Evolutionary conservation across 1,140 invertebrate genomes (phyloP).

Genomic region (Trialeurodes vaporariorum): DNA sequence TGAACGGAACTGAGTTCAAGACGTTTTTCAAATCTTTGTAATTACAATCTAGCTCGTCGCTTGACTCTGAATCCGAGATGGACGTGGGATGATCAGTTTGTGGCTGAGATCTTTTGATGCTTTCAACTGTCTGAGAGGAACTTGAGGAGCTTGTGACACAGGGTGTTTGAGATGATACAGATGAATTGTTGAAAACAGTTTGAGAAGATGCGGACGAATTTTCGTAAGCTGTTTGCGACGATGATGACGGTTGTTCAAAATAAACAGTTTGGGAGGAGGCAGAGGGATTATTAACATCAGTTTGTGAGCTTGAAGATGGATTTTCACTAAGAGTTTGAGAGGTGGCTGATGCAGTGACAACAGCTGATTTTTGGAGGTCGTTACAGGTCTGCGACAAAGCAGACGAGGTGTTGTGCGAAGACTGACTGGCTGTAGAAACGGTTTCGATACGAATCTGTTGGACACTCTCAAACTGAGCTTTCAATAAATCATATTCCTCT

Average conservation of each 20-base stretch:
- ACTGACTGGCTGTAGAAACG: not conserved
- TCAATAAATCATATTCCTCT: not conserved
- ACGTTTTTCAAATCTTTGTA: not conserved
- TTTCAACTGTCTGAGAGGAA: not conserved
- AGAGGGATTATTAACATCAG: not conserved
- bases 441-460: constrained; percentile 8
- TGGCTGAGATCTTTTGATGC: not conserved
- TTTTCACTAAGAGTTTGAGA: not conserved
- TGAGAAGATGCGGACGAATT: not conserved
- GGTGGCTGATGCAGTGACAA: not conserved
- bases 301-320: not conserved
- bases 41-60: not conserved
- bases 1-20: not conserved
- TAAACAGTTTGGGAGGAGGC: not conserved
- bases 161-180: not conserved
- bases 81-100: no score
- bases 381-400: not conserved
- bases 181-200: not conserved
- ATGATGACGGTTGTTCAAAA: not conserved
- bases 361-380: not conserved
- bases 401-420: not conserved
- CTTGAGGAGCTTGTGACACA: not conserved
- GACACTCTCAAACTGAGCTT: not conserved
- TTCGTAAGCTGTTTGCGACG: not conserved
- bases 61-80: not conserved